Evolutionary conservation across 1,140 invertebrate genomes (phyloP), one percentile per base, ranked within the genome.

Genomic region (Argopecten irradians): DNA sequence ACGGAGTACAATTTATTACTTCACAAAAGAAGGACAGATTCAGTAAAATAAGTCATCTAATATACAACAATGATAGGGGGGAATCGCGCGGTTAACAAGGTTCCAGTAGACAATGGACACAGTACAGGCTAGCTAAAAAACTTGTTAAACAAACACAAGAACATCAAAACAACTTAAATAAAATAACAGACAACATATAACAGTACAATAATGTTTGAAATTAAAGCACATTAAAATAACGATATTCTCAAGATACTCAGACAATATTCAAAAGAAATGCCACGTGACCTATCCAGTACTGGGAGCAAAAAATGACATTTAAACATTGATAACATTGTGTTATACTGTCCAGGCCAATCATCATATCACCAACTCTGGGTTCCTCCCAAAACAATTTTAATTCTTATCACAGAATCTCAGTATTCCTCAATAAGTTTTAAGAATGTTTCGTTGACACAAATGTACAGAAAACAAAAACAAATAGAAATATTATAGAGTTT

Each of bases 361-460:
- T n/a, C 1, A 71, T 28, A 71, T 71, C n/a, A 28, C 1, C n/a
- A 28, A 7, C 55, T 16, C 55, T 71, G n/a, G 55, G 22, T 71
- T 71, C 36, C 55, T 71, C 28, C 13, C 14, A 5, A n/a, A 28
- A 71, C 55, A 71, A 28, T 71, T 71, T 19, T 71, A n/a, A 71
- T n/a, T n/a, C n/a, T n/a, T 71, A 71, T 71, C 55, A 71, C 55
- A 71, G 55, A 71, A 71, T 71, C 55, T 71, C 55, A 71, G 55
- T n/a, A 8, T 71, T 28, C 55, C 28, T 19, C 22, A 71, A 71
- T n/a, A 71, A 71, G 8, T 71, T n/a, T 71, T 71, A 11, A 28
- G n/a, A 71, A 71, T 71, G n/a, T 71, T 71, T 16, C 1, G 8
- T 71, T 2, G 28, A 71, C 28, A 7, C n/a, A n/a, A 71, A 16